Evolutionary conservation across 35 echinoderm and acorn worm species (phyloP).

Genomic region (Apostichopus californicus): DNA sequence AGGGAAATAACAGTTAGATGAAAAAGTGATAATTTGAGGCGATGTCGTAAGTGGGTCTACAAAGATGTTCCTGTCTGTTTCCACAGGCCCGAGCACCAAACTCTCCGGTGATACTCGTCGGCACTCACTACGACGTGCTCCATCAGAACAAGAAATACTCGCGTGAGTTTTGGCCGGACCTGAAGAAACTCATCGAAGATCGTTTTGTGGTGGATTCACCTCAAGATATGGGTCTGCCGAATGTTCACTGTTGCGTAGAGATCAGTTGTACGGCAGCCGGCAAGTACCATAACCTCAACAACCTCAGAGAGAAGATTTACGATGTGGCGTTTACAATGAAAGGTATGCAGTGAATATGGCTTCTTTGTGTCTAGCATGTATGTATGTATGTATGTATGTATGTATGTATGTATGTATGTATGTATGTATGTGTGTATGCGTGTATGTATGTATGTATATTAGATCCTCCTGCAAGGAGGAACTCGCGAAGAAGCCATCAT

Average conservation of each 20-base stretch:
- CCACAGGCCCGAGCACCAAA: constrained; percentile 91
- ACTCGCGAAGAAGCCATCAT: no score
- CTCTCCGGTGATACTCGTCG: constrained; percentile 90
- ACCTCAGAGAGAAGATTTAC: constrained; percentile 83
- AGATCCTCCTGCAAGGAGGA: no score
- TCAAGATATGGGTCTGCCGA: constrained; percentile 80
- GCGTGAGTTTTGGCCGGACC: constrained; percentile 81
- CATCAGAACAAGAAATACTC: constrained; percentile 66
- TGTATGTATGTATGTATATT: no score
- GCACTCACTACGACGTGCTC: constrained; percentile 91
- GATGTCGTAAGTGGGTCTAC: no score
- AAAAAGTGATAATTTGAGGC: no score
- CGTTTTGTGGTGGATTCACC: constrained; percentile 88
- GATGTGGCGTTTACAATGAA: constrained; percentile 88
- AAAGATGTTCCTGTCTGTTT: neutral
- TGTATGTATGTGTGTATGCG: no score
- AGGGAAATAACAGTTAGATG: no score
- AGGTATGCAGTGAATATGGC: constrained; percentile 22
- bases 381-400: no score
- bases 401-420: no score
- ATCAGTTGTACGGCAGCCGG: constrained; percentile 65
- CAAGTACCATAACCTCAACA: constrained; percentile 58
- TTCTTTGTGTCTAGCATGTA: no score
- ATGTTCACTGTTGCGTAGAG: constrained; percentile 74
- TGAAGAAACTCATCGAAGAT: constrained; percentile 84